Conservation (phyloP, 2,113 vertebrate genomes). For the Hyperopisus bebe region DNA sequence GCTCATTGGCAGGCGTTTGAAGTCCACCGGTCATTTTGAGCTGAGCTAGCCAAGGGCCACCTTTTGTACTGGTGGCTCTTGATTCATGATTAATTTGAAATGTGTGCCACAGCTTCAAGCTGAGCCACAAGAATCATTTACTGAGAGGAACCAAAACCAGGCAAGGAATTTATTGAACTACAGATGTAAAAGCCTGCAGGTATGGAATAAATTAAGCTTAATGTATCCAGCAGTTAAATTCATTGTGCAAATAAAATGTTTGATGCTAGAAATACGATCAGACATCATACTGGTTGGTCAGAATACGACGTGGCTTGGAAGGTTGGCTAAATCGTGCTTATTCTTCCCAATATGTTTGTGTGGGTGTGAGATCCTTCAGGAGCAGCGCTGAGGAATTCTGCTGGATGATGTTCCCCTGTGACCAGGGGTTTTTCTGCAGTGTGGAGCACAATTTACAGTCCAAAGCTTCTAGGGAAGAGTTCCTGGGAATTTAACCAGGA, state of each 20-base stretch:
- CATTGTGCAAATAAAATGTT: not conserved
- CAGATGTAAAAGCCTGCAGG: slow-evolving; percentile 18
- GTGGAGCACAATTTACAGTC: not conserved
- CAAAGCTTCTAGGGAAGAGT: not conserved
- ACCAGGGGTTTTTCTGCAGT: not conserved
- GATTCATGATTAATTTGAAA: not conserved
- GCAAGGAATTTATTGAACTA: slow-evolving; percentile 26
- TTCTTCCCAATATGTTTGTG: not conserved
- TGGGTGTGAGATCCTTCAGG: not conserved
- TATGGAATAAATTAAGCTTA: slow-evolving; percentile 19
- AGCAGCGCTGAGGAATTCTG: not conserved
- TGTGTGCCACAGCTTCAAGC: not conserved
- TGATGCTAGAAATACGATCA: not conserved
- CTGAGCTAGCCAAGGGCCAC: not conserved
- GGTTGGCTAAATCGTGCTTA: not conserved
- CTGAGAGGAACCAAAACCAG: slow-evolving; percentile 19
- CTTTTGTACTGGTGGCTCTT: not conserved
- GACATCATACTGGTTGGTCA: not conserved
- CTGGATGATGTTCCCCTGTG: not conserved
- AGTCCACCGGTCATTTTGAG: not conserved
- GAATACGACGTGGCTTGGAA: not conserved
- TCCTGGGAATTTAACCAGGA: not conserved
- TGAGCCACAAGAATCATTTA: slow-evolving; percentile 14
- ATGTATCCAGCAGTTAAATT: slow-evolving; percentile 14
- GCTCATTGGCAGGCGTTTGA: not conserved